Percentiles rank a stretch among this genome's conserved stretches.
phyloP scores from a whole-genome alignment of 1,140 invertebrate genomes.

The Apocrypta bakeri region DNA sequence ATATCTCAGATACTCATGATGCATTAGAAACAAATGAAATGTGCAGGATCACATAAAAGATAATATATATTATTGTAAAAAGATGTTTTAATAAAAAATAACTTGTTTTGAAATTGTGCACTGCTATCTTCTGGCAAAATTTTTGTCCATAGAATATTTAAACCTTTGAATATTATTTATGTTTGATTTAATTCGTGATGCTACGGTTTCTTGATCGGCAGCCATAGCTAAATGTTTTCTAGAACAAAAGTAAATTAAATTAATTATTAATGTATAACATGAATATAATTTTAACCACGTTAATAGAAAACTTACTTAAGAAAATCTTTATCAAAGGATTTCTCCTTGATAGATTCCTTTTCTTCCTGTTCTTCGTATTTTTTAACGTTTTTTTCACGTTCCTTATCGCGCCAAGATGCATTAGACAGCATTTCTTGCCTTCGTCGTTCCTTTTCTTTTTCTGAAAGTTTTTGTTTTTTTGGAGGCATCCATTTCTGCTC shows the following conservation, averaged over 20 bases:
- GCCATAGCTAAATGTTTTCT: constrained; percentile 83
- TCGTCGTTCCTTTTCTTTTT: constrained; percentile 82
- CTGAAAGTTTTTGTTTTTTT: constrained; percentile 73
- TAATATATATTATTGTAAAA: constrained; percentile 8
- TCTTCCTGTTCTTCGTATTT: constrained; percentile 79
- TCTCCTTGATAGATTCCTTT: constrained; percentile 75
- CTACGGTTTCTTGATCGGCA: constrained; percentile 80
- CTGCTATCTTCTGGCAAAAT: constrained; percentile 79
- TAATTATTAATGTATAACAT: constrained; percentile 28
- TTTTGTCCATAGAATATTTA: constrained; percentile 79
- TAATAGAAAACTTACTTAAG: constrained; percentile 71
- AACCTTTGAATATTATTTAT: constrained; percentile 87
- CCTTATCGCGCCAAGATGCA: constrained; percentile 82
- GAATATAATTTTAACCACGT: not conserved
- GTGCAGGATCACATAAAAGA: constrained; percentile 68
- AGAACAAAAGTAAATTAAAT: constrained; percentile 57
- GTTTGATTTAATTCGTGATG: constrained; percentile 86
- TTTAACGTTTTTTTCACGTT: constrained; percentile 79
- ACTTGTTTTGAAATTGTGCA: constrained; percentile 33
- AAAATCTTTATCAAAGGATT: constrained; percentile 74
- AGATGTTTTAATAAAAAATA: constrained; percentile 40
- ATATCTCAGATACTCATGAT: constrained; percentile 62
- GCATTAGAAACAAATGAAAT: constrained; percentile 69
- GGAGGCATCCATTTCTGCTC: constrained; percentile 65
- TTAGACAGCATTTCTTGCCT: constrained; percentile 89